phyloP scores from a whole-genome alignment of 2,888 invertebrate genomes.

The Trissoscelio sp. region DNA sequence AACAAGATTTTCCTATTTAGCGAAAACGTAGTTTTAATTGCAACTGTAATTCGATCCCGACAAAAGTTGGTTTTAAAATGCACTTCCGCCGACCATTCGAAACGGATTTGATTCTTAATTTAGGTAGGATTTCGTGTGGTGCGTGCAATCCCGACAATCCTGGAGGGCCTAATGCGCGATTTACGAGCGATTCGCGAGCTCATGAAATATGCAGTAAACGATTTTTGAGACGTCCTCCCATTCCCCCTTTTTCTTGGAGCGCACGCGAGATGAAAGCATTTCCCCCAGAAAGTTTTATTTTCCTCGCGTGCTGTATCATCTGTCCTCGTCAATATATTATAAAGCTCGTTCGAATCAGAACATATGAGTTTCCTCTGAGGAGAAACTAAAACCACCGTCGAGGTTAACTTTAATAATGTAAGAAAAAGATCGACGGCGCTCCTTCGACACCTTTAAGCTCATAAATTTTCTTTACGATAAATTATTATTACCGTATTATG shows the following conservation, averaged over 20 bases:
- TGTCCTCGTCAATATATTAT: constrained; percentile 68
- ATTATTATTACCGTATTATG: too few species aligned
- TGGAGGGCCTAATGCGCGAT: constrained; percentile 65
- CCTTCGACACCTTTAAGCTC: not conserved
- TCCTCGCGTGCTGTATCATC: constrained; percentile 65
- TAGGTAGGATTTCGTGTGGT: constrained; percentile 24
- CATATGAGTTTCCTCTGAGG: constrained; percentile 48
- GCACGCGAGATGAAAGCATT: constrained; percentile 61
- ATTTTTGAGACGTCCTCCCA: constrained; percentile 50
- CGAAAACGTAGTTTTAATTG: constrained; percentile 35
- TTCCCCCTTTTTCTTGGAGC: not conserved
- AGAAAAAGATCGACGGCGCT: constrained; percentile 29
- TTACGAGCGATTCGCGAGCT: constrained; percentile 69
- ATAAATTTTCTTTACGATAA: constrained; percentile 13
- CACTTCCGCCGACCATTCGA: not conserved
- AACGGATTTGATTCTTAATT: constrained; percentile 43
- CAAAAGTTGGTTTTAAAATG: constrained; percentile 17
- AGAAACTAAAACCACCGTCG: constrained; percentile 46
- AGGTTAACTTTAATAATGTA: constrained; percentile 49
- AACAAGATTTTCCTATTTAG: constrained; percentile 29
- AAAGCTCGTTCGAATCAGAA: constrained; percentile 62
- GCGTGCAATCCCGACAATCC: constrained; percentile 16
- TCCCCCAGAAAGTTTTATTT: constrained; percentile 59
- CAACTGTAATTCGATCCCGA: constrained; percentile 7
- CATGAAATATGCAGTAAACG: constrained; percentile 69